Percentiles rank a stretch among this genome's conserved stretches.
Conservation (phyloP, 2,113 vertebrate species). For the Poeciliopsis prolifica region DNA sequence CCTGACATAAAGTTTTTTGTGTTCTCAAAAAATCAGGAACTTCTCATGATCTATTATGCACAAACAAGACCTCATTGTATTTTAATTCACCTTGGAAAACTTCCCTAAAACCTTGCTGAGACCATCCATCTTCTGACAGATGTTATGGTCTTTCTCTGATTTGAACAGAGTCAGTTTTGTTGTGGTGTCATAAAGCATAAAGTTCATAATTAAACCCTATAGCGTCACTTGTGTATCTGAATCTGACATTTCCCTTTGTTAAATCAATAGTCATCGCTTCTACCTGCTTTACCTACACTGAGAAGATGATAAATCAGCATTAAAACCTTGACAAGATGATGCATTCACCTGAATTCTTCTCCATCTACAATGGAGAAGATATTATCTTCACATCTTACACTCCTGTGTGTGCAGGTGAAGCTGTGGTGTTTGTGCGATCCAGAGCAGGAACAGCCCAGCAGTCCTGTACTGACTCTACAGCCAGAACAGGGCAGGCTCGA, state of each 20-base stretch:
- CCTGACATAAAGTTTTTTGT: slow-evolving; percentile 9
- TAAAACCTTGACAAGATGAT: too few relatives aligned
- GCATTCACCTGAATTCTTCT: neutral
- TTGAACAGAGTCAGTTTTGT: neutral
- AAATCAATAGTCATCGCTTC: neutral
- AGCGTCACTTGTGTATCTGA: slow-evolving; percentile 2
- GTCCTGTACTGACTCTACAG: slow-evolving; percentile 75
- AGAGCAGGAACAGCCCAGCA: slow-evolving; percentile 66
- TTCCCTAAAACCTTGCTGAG: neutral
- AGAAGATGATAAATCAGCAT: too few relatives aligned
- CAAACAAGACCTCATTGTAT: neutral
- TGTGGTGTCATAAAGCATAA: slow-evolving; percentile 16
- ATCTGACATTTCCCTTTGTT: neutral
- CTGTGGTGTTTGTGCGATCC: slow-evolving; percentile 84
- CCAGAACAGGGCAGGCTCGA: slow-evolving; percentile 74
- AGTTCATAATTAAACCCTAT: neutral
- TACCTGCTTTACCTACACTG: neutral
- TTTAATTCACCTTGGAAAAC: neutral
- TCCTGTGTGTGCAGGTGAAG: slow-evolving; percentile 84
- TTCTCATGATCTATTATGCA: neutral
- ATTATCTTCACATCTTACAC: neutral
- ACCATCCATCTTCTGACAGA: neutral
- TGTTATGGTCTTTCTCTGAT: neutral
- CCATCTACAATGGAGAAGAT: neutral
- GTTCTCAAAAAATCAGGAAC: too few relatives aligned